These are phyloP conservation scores for Cyclophora albipunctata DNA, from an alignment of 2,888 invertebrate species.

Conservation along the genomic window DNA sequence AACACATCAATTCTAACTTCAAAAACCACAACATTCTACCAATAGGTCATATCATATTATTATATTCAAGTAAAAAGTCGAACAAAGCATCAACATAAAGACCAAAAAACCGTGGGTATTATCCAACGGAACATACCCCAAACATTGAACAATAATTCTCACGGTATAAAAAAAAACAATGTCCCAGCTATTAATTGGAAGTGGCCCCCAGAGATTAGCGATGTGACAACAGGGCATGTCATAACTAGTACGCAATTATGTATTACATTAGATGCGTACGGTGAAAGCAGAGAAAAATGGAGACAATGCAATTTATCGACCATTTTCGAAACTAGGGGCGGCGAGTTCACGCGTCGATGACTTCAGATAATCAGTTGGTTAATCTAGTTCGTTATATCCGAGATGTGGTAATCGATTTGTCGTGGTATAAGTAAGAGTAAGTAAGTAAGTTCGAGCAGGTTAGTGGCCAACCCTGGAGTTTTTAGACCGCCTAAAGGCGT, in stretches of 20 bases:
- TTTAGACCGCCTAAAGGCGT: too few species aligned
- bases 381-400: conserved; percentile 6
- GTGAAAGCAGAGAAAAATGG: conserved; percentile 45
- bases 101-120: conserved; percentile 14
- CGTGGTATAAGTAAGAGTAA: background rate
- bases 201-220: conserved; percentile 22
- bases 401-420: conserved; percentile 6
- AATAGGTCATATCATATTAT: conserved; percentile 4
- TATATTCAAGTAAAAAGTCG: conserved; percentile 1
- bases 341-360: conserved; percentile 11
- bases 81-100: conserved; percentile 6
- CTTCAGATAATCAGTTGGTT: conserved; percentile 15
- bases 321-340: conserved; percentile 40
- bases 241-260: conserved; percentile 36
- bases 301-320: conserved; percentile 37
- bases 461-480: too few species aligned
- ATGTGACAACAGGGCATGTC: conserved; percentile 31
- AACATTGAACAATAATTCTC: conserved; percentile 14
- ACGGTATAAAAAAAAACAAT: conserved; percentile 16
- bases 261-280: conserved; percentile 35
- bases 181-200: conserved; percentile 18
- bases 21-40: background rate
- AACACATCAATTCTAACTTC: background rate
- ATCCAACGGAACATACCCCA: conserved; percentile 9
- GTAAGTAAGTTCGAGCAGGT: too few species aligned